Conservation (phyloP, 1,140 invertebrate species). For the Calosoma granatense region DNA sequence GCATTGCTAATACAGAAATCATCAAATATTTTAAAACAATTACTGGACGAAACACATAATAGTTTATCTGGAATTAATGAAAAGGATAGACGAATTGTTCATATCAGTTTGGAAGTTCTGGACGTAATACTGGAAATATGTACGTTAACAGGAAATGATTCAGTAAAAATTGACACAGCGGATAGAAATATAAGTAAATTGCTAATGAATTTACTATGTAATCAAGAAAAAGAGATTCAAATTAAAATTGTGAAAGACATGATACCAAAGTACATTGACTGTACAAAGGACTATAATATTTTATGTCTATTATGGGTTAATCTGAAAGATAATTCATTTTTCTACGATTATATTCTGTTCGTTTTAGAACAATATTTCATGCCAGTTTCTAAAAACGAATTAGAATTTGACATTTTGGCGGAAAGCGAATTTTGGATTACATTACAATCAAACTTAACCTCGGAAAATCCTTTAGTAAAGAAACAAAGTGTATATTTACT, state of each 20-base stretch:
- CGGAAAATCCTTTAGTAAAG: conserved; percentile 16
- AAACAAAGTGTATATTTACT: conserved; percentile 21
- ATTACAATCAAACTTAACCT: conserved; percentile 16
- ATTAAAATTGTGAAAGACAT: conserved; percentile 5
- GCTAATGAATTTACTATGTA: background rate
- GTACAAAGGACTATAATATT: conserved; percentile 15
- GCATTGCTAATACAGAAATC: background rate
- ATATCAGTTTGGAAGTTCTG: background rate
- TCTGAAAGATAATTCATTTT: conserved; percentile 13
- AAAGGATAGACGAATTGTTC: background rate
- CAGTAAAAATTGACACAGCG: background rate
- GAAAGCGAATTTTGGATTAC: conserved; percentile 20
- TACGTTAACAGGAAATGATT: background rate
- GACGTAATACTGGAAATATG: background rate
- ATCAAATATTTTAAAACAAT: background rate
- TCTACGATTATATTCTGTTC: conserved; percentile 20
- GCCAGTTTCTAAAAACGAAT: background rate
- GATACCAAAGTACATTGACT: conserved; percentile 19
- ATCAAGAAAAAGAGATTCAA: background rate
- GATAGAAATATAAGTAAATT: background rate
- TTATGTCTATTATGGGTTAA: conserved; percentile 18
- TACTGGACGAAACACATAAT: background rate
- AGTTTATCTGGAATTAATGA: background rate
- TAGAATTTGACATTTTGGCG: conserved; percentile 12
- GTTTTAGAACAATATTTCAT: conserved; percentile 8